Evolutionary conservation across 92 coral and sea anemone genomes (phyloP).

Genomic region (Virgularia gustaviana): DNA sequence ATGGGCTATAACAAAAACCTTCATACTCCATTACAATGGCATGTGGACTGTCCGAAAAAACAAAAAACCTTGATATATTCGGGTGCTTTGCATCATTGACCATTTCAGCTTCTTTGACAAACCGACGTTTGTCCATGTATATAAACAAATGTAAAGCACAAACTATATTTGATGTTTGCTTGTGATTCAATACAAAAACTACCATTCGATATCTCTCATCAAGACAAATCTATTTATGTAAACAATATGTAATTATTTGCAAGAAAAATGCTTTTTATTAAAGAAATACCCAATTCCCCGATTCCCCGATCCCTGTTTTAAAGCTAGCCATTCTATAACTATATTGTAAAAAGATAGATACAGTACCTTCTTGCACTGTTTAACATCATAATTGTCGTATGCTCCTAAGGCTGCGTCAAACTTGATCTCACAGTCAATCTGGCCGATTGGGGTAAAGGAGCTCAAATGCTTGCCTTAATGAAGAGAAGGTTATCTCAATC

Average conservation of each 20-base stretch:
- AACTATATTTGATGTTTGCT: too few relatives aligned
- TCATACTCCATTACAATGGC: constrained; percentile 48
- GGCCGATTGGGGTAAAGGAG: background rate
- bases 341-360: background rate
- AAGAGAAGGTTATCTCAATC: background rate
- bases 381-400: constrained; percentile 4
- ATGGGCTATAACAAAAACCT: constrained; percentile 22
- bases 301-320: too few relatives aligned
- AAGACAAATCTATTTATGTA: too few relatives aligned
- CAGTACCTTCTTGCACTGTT: background rate
- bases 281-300: too few relatives aligned
- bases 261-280: too few relatives aligned
- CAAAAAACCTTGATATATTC: constrained; percentile 29
- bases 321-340: background rate
- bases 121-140: constrained; percentile 26
- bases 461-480: constrained; percentile 22
- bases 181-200: too few relatives aligned
- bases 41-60: constrained; percentile 39
- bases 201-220: too few relatives aligned
- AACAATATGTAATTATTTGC: too few relatives aligned
- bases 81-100: constrained; percentile 25
- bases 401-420: background rate
- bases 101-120: constrained; percentile 31
- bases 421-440: background rate
- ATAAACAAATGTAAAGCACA: too few relatives aligned